phyloP scores from a whole-genome alignment of 2,113 vertebrate species.

The Scomber scombrus region DNA sequence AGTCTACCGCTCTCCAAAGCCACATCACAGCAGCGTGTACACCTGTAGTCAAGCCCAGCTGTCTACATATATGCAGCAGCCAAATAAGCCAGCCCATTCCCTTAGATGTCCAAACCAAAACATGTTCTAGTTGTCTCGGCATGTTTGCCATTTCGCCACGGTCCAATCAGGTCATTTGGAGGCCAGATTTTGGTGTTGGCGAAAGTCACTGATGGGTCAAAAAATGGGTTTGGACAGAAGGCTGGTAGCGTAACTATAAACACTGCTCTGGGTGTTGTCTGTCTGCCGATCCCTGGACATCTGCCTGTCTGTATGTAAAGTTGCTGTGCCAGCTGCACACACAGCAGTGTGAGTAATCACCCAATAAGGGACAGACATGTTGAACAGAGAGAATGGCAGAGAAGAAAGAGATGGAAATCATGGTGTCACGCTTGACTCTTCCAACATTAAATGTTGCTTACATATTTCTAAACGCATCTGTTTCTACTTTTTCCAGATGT shows the following conservation, averaged over 20 bases:
- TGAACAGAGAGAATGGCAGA: conserved; percentile 59
- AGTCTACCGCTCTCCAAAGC: conserved; percentile 61
- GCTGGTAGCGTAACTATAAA: conserved; percentile 73
- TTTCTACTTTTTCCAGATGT: conserved; percentile 81
- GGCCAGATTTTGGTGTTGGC: conserved; percentile 76
- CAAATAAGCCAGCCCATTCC: conserved; percentile 67
- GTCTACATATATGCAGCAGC: conserved; percentile 76
- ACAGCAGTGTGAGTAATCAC: conserved; percentile 70
- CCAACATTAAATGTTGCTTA: conserved; percentile 65
- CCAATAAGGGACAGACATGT: conserved; percentile 72
- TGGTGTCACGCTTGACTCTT: conserved; percentile 65
- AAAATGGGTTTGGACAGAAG: conserved; percentile 61
- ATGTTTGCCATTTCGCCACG: conserved; percentile 69
- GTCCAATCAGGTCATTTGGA: conserved; percentile 78
- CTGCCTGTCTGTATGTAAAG: conserved; percentile 72
- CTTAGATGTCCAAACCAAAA: conserved; percentile 77
- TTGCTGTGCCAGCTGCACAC: conserved; percentile 66
- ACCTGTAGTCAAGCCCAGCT: conserved; percentile 81
- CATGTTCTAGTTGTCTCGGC: conserved; percentile 77
- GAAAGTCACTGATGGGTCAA: conserved; percentile 72
- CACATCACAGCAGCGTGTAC: conserved; percentile 69
- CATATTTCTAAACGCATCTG: conserved; percentile 67
- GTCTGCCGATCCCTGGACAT: conserved; percentile 72
- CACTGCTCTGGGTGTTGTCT: conserved; percentile 75
- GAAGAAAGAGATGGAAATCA: conserved; percentile 74